Base-by-base conservation (phyloP, 2,888 invertebrate species). In the Endomychus coccineus region DNA sequence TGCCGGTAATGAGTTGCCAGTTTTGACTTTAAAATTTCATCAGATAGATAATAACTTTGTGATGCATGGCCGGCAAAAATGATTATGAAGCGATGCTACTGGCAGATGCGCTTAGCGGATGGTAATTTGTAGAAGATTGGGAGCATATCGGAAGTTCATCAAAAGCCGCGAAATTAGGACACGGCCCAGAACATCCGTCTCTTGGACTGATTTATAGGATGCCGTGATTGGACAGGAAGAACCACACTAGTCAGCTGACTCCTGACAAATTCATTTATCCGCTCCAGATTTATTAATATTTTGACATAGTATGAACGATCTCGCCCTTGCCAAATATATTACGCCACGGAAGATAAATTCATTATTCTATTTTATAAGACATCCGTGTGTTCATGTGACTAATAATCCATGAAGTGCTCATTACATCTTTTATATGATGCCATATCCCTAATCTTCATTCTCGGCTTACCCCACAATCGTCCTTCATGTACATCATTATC, bases 101-200 rank as follows among this genome's bases (percentile, higher is more conserved):
- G 51, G 48, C 54, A 54, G 50, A 48, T 49, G 52, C 51, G 52
- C 52, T 50, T 52, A 48, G 47, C 46, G 47, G 52, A 54, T 57
- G 53, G 58, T 58, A 61, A 61, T 61, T 59, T 57, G 53, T 54
- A 50, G 54, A 56, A 57, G 60, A 60, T 60, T 56, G 57, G 51
- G 49, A 55, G 56, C 56, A 59, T 56, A 61, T 61, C 58, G 60
- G 56, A 57, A 61, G 59, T 59, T 62, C 60, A 62, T 62, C 62
- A 62, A 59, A 59, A 58, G 53, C 56, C 56, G 46, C 55, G 54
- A 52, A 61, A 62, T 61, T 59, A 58, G 59, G 54, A 56, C 56
- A 51, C 50, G 54, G 55, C 51, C 47, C 46, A 51, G 48, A 54
- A 50, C 54, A 57, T 56, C 55, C 55, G 55, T 51, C 53, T 55